Evolutionary conservation across 2,113 vertebrate genomes (phyloP).

Genomic region (Anoura caudifer): DNA sequence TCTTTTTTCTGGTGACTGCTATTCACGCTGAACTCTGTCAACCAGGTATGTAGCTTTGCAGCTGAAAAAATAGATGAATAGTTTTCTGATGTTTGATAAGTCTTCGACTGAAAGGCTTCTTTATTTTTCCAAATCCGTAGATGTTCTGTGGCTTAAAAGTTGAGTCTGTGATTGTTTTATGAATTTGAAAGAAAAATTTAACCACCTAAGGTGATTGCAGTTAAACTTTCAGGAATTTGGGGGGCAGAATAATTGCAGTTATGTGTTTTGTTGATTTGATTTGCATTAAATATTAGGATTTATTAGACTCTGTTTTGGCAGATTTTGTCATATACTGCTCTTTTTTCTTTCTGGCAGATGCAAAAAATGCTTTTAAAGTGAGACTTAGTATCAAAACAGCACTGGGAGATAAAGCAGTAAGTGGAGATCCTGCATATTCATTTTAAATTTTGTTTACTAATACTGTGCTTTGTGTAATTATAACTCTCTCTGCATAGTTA

Average conservation of each 20-base stretch:
- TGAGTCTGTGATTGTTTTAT: constrained; percentile 1
- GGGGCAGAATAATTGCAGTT: neutral
- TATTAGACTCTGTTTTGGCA: neutral
- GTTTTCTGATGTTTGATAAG: constrained; percentile 13
- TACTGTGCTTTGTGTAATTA: neutral
- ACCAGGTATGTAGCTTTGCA: constrained; percentile 79
- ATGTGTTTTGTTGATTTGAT: neutral
- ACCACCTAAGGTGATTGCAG: neutral
- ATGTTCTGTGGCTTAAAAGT: neutral
- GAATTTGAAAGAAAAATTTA: constrained; percentile 26
- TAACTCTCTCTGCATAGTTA: neutral
- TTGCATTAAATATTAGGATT: neutral
- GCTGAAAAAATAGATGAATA: constrained; percentile 1
- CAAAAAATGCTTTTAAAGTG: constrained; percentile 89
- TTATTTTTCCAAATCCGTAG: constrained; percentile 36
- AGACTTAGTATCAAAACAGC: constrained; percentile 92
- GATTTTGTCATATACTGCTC: constrained; percentile 19
- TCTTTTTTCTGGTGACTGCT: constrained; percentile 69
- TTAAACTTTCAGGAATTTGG: neutral
- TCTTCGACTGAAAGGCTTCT: neutral
- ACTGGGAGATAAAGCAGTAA: constrained; percentile 91
- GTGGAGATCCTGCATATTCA: constrained; percentile 72
- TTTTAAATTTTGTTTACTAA: constrained; percentile 22
- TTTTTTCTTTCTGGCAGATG: constrained; percentile 80
- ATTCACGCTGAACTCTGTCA: constrained; percentile 77